Percentiles rank a stretch among this genome's conserved stretches.
Evolutionary conservation across 2,797 vertebrate species (phyloP).

Genomic region (Dendrocincla tyrannina): DNA sequence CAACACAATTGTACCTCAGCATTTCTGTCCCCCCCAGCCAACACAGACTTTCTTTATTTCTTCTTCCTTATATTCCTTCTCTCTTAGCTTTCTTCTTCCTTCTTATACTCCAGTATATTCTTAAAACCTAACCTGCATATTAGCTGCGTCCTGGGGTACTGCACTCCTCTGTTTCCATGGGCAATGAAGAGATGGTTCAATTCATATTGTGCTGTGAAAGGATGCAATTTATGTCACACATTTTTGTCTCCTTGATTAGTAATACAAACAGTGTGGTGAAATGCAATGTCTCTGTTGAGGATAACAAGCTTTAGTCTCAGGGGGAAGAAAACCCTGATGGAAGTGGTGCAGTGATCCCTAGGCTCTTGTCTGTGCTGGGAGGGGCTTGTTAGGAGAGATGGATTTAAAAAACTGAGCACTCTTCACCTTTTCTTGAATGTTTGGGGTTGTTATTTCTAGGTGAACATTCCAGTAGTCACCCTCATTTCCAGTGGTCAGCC

Average conservation of each 20-base stretch:
- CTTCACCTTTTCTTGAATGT: background rate
- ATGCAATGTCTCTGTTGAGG: background rate
- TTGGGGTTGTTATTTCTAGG: background rate
- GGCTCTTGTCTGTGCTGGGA: fast-evolving
- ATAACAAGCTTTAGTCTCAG: background rate
- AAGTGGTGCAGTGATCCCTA: background rate
- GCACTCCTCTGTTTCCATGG: background rate
- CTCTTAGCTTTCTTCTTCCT: background rate
- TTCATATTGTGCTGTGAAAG: background rate
- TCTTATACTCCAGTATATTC: background rate
- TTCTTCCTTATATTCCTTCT: background rate
- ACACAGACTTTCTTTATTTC: background rate
- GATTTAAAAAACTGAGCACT: background rate
- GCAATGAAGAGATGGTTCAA: background rate
- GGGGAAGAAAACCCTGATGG: background rate
- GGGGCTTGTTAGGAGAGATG: fast-evolving
- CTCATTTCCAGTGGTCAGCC: background rate
- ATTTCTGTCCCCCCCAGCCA: background rate
- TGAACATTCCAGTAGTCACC: background rate
- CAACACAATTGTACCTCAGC: background rate
- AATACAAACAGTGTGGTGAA: background rate
- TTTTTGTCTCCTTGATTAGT: background rate
- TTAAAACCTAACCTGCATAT: background rate
- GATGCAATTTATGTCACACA: background rate
- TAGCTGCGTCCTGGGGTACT: background rate